phyloP scores from a whole-genome alignment of 2,113 vertebrate species.

The Ciconia stormi region DNA sequence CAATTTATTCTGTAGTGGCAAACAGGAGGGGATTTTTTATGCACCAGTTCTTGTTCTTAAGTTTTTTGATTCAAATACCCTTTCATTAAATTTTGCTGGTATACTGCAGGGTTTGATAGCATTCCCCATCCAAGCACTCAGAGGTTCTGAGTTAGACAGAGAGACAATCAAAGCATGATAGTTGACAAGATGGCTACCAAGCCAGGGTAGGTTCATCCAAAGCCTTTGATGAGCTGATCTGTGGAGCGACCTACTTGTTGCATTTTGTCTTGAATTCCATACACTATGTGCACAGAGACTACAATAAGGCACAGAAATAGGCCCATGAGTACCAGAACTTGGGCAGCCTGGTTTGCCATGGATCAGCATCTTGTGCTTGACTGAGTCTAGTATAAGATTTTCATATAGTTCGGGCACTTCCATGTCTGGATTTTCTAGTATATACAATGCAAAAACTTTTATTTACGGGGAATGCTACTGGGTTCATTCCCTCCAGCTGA shows the following conservation, averaged over 20 bases:
- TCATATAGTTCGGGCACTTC: neutral
- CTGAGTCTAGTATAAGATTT: neutral
- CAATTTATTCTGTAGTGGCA: neutral
- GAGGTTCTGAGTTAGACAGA: neutral
- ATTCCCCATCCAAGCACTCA: neutral
- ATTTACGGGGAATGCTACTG: neutral
- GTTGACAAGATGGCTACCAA: neutral
- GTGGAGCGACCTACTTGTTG: neutral
- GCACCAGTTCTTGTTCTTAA: neutral
- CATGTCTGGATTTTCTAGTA: neutral
- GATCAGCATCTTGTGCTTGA: neutral
- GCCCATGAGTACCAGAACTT: neutral
- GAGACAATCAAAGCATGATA: neutral
- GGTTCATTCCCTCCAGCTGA: neutral
- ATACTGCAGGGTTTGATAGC: neutral
- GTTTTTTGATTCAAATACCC: neutral
- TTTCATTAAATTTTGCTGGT: neutral
- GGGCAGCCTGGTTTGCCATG: neutral
- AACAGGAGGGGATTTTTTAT: neutral
- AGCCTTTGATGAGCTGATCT: neutral
- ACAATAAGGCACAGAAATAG: neutral
- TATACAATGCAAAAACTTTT: neutral
- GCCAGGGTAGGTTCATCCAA: neutral
- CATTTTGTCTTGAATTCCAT: neutral
- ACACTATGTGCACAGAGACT: rapidly evolving